phyloP scores from a whole-genome alignment of 2,888 invertebrate species.

The Catocala fraxini region DNA sequence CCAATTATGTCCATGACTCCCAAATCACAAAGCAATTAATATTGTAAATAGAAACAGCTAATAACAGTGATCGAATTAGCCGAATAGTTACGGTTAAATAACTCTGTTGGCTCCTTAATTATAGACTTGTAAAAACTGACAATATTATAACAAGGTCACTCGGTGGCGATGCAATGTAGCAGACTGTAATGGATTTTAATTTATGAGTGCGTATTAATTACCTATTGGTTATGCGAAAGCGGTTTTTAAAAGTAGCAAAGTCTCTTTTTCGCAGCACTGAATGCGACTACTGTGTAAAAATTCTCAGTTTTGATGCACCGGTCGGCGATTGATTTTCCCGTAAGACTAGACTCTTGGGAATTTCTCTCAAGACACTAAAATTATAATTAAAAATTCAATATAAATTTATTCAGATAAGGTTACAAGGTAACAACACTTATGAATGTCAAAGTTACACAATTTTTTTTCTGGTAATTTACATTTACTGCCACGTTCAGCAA shows the following conservation, averaged over 20 bases:
- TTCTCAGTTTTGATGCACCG: no score
- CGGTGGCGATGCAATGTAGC: conserved; percentile 6
- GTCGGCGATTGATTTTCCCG: no score
- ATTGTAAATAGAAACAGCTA: conserved; percentile 21
- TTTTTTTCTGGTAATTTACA: no score
- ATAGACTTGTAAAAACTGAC: conserved; percentile 18
- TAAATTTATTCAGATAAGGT: no score
- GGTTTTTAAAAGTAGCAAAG: no score
- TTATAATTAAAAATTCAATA: no score
- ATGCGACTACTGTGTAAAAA: neutral
- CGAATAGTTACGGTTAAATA: conserved; percentile 18
- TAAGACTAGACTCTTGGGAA: no score
- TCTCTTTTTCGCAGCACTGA: neutral
- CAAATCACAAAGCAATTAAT: conserved; percentile 5
- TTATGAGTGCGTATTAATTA: neutral
- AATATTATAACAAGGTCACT: conserved; percentile 27
- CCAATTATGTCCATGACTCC: neutral
- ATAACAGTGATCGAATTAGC: conserved; percentile 24
- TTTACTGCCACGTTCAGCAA: no score
- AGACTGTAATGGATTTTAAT: conserved; percentile 6
- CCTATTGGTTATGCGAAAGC: conserved; percentile 2
- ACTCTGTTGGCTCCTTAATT: conserved; percentile 28
- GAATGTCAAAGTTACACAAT: no score
- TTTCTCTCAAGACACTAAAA: no score
- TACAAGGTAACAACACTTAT: no score